These are phyloP conservation scores for Masticophis lateralis DNA, from an alignment of 2,797 vertebrate species.

Conservation along the genomic window DNA sequence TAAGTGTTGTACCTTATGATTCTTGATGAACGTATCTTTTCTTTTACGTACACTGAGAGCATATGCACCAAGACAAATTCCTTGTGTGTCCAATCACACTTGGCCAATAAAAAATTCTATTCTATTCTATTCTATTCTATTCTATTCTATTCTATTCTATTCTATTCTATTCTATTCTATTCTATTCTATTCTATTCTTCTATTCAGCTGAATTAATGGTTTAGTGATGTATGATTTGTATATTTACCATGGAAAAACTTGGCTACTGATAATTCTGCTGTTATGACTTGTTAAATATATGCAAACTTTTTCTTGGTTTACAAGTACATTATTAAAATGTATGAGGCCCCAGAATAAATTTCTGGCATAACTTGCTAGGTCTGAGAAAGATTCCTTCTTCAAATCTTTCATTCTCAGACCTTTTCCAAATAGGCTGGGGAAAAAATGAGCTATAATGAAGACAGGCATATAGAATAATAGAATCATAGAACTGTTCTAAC, in stretches of 20 bases:
- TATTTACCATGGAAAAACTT: neutral
- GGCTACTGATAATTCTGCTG: neutral
- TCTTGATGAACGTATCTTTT: too few species aligned
- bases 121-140: too few species aligned
- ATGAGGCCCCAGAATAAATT: neutral
- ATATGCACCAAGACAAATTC: too few species aligned
- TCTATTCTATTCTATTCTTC: too few species aligned
- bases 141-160: too few species aligned
- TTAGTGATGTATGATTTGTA: neutral
- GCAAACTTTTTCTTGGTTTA: neutral
- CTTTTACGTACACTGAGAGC: too few species aligned
- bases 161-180: too few species aligned
- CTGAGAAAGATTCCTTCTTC: neutral
- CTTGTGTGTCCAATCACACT: too few species aligned
- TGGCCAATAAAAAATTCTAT: too few species aligned
- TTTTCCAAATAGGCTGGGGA: neutral
- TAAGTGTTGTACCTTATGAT: too few species aligned
- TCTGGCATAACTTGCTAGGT: neutral
- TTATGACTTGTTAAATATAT: neutral
- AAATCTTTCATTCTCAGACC: neutral
- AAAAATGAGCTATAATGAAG: neutral
- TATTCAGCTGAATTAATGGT: neutral
- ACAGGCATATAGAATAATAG: neutral
- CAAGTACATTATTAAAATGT: neutral
- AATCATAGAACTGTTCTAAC: neutral